A percentile compares a stretch with the other conserved stretches of the same genome.
Evolutionary conservation across 2,888 invertebrate genomes (phyloP).

Genomic region (Yponomeuta sedellus): DNA sequence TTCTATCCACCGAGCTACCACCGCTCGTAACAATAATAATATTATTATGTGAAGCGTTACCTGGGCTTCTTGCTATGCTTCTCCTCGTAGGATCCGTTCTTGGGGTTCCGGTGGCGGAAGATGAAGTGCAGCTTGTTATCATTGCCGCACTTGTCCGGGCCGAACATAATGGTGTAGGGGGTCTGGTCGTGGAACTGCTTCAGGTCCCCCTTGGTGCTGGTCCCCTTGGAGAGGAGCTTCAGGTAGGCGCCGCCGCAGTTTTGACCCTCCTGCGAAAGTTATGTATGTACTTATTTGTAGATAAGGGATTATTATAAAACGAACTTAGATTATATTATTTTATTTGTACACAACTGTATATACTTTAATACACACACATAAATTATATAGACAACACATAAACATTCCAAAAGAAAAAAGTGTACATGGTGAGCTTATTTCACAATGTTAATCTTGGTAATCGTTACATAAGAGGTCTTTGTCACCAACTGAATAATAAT

Average conservation of each 20-base stretch:
- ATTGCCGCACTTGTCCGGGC: conserved; percentile 99
- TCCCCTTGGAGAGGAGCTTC: conserved; percentile 89
- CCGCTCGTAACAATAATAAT: too few species aligned
- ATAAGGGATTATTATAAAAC: too few species aligned
- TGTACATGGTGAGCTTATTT: too few species aligned
- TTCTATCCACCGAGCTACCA: too few species aligned
- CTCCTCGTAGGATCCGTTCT: conserved; percentile 92
- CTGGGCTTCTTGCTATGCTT: conserved; percentile 97
- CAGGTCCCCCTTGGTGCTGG: conserved; percentile 78
- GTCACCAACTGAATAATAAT: too few species aligned
- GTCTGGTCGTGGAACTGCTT: conserved; percentile 95
- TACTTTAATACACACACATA: too few species aligned
- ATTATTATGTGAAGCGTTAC: conserved; percentile 34
- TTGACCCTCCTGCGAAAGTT: conserved; percentile 87
- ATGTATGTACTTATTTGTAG: background rate
- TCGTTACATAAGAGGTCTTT: too few species aligned
- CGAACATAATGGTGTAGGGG: conserved; percentile 99
- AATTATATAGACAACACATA: too few species aligned
- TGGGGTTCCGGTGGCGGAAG: conserved; percentile 95
- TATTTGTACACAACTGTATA: too few species aligned
- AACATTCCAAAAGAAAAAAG: too few species aligned
- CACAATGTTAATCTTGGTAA: too few species aligned
- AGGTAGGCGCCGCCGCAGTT: conserved; percentile 99
- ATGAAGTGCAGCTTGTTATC: conserved; percentile 95
- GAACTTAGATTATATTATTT: too few species aligned